Base-by-base conservation (phyloP, 2,797 vertebrate species). In the Odontamblyopus lacepedii region DNA sequence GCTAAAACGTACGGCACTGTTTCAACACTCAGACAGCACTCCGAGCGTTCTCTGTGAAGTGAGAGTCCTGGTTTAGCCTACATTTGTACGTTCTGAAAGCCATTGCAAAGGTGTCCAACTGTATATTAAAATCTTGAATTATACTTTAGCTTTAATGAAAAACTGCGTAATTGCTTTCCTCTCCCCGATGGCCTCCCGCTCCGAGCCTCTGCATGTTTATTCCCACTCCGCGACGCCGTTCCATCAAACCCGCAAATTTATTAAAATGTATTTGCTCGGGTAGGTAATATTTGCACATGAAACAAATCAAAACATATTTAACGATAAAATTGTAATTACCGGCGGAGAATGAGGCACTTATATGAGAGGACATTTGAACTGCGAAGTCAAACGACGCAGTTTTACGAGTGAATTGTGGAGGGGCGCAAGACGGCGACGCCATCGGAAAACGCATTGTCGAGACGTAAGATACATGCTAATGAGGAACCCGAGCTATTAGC, bases 391-490 rank as follows among this genome's bases (percentile, higher is more conserved):
- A 75, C 56, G 70, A 78, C 62, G 67, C 70, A 76, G 67, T 75
- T 83, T 85, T 85, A 81, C 67, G 73, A 74, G 72, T 23, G 23
- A 63, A 38, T 23, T 23, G 3, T 7, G 16, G 59, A 8, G 30
- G 30, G 64, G 60, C 2, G 53, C 38, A 68, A 67, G 69, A 77
- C 41, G 65, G 65, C 23, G 69, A 78, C 69, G 23, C 67, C 44
- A 35, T 69, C 73, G 76, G 74, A 3, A 84, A 72, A 38, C 27
- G 13, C 80, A 79, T 76, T 59, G 57, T 30, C 15, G 73, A 82
- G 78, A 74, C 74, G 79, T 83, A 84, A 87, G 85, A 83, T 1
- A 84, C 85, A 88, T 85, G 72, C 75, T 93, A 91, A 93, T 91
- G 88, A 92, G 85, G 27, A 1, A 1, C 63, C 26, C 0, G 68